Evolutionary conservation across 2,113 vertebrate species (phyloP).

Genomic region (Nasalis larvatus): DNA sequence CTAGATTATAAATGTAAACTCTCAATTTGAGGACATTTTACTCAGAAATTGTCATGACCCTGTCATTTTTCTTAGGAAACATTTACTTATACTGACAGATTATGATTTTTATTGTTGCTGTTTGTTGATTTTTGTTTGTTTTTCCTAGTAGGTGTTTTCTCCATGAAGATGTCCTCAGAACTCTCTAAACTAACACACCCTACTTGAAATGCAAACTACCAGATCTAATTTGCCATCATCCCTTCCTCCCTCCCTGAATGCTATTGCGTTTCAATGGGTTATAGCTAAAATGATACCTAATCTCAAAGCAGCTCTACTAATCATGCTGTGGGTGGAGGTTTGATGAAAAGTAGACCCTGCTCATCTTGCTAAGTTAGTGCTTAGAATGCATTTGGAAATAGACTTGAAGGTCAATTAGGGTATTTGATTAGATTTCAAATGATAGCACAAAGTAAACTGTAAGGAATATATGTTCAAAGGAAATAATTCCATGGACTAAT

Average conservation of each 20-base stretch:
- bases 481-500: background rate
- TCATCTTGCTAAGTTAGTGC: conserved; percentile 32
- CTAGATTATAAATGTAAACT: background rate
- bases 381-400: conserved; percentile 56
- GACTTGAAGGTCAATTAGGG: conserved; percentile 55
- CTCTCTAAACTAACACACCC: background rate
- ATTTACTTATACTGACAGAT: background rate
- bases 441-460: background rate
- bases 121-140: background rate
- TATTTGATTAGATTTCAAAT: conserved; percentile 45
- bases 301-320: conserved; percentile 8
- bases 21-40: background rate
- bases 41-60: background rate
- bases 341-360: conserved; percentile 49
- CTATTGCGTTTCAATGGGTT: conserved; percentile 6
- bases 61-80: background rate
- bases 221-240: background rate
- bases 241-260: background rate
- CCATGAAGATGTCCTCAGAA: background rate
- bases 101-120: background rate
- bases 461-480: background rate
- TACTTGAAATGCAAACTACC: conserved; percentile 8
- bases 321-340: background rate
- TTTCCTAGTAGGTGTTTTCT: background rate
- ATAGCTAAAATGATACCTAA: conserved; percentile 36